Conservation (phyloP, 2,113 vertebrate species). For the Neolamprologus modestus region DNA sequence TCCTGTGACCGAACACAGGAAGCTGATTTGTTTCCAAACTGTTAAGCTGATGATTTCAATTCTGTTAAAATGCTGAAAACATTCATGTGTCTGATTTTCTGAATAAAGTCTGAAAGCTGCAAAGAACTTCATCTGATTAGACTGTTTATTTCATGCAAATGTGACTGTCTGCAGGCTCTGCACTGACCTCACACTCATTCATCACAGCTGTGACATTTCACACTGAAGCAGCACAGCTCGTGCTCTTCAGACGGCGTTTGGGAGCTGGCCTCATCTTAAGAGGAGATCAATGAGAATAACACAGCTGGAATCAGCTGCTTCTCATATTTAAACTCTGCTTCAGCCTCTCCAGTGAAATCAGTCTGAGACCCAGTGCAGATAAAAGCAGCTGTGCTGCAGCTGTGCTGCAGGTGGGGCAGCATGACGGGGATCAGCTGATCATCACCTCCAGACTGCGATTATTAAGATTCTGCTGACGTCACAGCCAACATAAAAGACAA, state of each 20-base stretch:
- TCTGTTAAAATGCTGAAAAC: neutral
- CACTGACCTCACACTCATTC: neutral
- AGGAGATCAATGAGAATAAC: rapidly evolving
- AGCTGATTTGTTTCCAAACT: neutral
- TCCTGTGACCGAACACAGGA: neutral
- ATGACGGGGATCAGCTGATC: rapidly evolving
- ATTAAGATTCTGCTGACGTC: neutral
- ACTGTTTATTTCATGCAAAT: neutral
- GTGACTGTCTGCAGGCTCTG: neutral
- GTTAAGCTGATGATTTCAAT: neutral
- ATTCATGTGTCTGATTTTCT: neutral
- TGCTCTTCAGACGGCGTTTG: rapidly evolving
- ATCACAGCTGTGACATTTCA: rapidly evolving
- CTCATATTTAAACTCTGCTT: neutral
- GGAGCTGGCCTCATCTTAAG: neutral
- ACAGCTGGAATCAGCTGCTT: rapidly evolving
- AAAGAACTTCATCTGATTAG: neutral
- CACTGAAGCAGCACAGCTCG: neutral
- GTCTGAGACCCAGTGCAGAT: neutral
- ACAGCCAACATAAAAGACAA: neutral
- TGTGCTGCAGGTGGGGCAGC: neutral
- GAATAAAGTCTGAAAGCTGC: neutral
- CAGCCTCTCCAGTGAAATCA: neutral
- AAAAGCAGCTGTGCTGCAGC: neutral
- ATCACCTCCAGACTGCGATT: neutral